A percentile compares a stretch with the other conserved stretches of the same genome.
Evolutionary conservation across 2,888 invertebrate genomes (phyloP).

Genomic region (Podabrus alpinus): DNA sequence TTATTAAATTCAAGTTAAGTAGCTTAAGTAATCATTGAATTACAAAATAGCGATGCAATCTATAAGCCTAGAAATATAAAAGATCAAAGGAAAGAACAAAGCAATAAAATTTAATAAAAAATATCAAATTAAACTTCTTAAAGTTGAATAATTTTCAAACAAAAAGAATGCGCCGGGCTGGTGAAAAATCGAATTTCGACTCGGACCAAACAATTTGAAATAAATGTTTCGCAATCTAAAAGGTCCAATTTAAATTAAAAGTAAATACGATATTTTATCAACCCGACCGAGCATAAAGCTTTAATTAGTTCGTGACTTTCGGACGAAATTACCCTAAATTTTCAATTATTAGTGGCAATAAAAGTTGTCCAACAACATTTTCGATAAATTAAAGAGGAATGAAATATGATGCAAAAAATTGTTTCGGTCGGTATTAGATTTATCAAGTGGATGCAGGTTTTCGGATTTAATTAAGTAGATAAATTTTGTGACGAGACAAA

Average conservation of each 20-base stretch:
- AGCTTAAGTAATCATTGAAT: neutral
- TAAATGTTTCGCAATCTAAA: slow-evolving; percentile 10
- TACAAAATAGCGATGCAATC: neutral
- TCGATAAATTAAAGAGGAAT: neutral
- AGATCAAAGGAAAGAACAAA: neutral
- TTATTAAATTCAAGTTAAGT: neutral
- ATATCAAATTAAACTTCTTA: neutral
- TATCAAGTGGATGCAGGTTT: neutral
- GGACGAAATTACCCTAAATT: slow-evolving; percentile 13
- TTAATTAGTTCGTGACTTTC: slow-evolving; percentile 19
- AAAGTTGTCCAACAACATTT: neutral
- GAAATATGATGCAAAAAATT: neutral
- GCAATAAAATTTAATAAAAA: neutral
- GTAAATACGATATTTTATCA: slow-evolving; percentile 22
- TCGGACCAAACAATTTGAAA: slow-evolving; percentile 1
- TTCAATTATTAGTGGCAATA: slow-evolving; percentile 5
- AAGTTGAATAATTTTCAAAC: neutral
- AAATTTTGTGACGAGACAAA: neutral
- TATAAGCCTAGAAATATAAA: neutral
- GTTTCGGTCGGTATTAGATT: neutral
- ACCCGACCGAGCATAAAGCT: slow-evolving; percentile 12
- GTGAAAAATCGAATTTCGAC: neutral
- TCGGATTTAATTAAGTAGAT: neutral
- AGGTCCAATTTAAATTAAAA: slow-evolving; percentile 20
- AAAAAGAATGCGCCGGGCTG: neutral